A percentile compares a stretch with the other conserved stretches of the same genome.
Conservation (phyloP, 1,140 invertebrate species). For the Stegodyphus mimosarum region DNA sequence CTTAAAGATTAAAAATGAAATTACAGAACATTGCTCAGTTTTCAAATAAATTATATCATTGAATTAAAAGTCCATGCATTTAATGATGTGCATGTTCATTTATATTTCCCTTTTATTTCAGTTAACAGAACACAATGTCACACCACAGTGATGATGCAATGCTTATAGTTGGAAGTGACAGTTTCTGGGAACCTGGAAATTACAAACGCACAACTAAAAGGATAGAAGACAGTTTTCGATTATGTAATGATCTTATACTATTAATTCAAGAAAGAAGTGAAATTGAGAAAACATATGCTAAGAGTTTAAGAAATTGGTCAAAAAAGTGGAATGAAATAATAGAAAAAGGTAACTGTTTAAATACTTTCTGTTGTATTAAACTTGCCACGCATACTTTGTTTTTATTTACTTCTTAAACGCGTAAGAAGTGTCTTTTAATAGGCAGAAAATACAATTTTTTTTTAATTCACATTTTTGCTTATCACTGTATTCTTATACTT, state of each 20-base stretch:
- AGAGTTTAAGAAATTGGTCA: conserved; percentile 91
- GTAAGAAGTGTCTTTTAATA: too few species aligned
- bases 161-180: conserved; percentile 88
- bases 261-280: conserved; percentile 92
- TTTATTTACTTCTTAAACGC: not conserved
- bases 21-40: too few species aligned
- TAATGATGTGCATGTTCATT: not conserved
- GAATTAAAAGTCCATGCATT: not conserved
- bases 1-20: too few species aligned
- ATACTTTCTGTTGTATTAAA: not conserved
- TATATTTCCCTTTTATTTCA: conserved; percentile 13
- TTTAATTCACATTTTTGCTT: too few species aligned
- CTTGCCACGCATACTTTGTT: not conserved
- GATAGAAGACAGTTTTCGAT: conserved; percentile 92
- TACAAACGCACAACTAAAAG: conserved; percentile 96
- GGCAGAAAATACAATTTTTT: too few species aligned
- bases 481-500: too few species aligned
- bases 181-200: conserved; percentile 98
- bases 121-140: conserved; percentile 76
- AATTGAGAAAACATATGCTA: conserved; percentile 96
- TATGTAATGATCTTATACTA: conserved; percentile 90
- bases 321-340: conserved; percentile 98
- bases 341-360: conserved; percentile 80
- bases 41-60: not conserved
- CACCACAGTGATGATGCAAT: conserved; percentile 96